phyloP scores from a whole-genome alignment of 2,888 invertebrate species.

The Buathra laborator region DNA sequence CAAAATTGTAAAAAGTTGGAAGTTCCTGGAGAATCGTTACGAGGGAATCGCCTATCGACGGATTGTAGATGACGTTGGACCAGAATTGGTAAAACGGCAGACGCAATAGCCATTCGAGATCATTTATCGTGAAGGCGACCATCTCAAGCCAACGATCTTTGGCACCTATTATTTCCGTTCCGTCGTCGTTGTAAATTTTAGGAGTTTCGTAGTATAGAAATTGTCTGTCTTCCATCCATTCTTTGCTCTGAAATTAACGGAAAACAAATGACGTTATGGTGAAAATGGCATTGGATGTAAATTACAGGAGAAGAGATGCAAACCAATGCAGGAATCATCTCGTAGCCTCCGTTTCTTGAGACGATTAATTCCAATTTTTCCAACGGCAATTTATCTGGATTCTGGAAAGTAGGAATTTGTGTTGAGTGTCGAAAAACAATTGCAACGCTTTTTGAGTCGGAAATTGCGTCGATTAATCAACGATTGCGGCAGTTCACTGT shows the following conservation, averaged over 20 bases:
- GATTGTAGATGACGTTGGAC: slow-evolving; percentile 90
- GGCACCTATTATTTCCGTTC: slow-evolving; percentile 86
- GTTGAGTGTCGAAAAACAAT: not conserved
- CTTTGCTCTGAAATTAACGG: slow-evolving; percentile 85
- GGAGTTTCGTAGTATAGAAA: slow-evolving; percentile 88
- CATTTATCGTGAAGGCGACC: slow-evolving; percentile 88
- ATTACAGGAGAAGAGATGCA: not conserved
- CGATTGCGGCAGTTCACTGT: too few relatives aligned
- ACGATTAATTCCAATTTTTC: slow-evolving; percentile 84
- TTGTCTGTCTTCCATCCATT: slow-evolving; percentile 87
- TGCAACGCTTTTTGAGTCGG: not conserved
- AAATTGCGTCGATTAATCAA: not conserved
- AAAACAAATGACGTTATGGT: not conserved
- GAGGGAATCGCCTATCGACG: slow-evolving; percentile 88
- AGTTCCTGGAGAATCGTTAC: slow-evolving; percentile 92
- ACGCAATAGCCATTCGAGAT: slow-evolving; percentile 90
- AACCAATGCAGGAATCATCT: slow-evolving; percentile 88
- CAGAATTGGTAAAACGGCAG: slow-evolving; percentile 91
- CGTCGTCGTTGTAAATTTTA: slow-evolving; percentile 84
- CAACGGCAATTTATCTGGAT: slow-evolving; percentile 80
- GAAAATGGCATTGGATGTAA: not conserved
- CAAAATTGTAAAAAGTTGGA: slow-evolving; percentile 88
- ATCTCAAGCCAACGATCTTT: slow-evolving; percentile 90
- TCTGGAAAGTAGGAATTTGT: slow-evolving; percentile 72
- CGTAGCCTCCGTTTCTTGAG: slow-evolving; percentile 86